Evolutionary conservation across 2,888 invertebrate genomes (phyloP), one percentile per base, ranked within the genome.

Genomic region (Cyclophora punctaria): DNA sequence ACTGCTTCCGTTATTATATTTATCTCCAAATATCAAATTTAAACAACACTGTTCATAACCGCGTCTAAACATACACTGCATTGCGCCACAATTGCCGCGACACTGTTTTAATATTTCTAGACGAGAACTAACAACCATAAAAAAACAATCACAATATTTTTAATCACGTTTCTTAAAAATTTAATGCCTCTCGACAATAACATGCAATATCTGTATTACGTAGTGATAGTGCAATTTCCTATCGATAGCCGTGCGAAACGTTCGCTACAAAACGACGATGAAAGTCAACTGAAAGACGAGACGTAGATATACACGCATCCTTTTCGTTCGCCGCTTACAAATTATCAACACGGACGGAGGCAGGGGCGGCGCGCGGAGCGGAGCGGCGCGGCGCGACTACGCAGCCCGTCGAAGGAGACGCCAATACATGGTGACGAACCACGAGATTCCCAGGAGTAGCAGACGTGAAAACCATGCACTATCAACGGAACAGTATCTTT

Each of bases 201-300:
- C 73, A 69, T 75, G 73, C 75, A 75, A 71, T 71, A 75, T 77
- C 71, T 80, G 78, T 81, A 84, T 83, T 84, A 85, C 84, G 84
- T 84, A 82, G 83, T 83, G 80, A 80, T 80, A 82, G 73, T 81
- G 84, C 82, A 82, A 83, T 84, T 82, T 82, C 73, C 78, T 84
- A 83, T 83, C 79, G 77, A 83, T 80, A 81, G 76, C 78, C 78
- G 83, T 80, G 83, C 84, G 82, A 87, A 87, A 85, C 87, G 87
- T 87, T 87, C 86, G 79, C 86, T 79, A 80, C 85, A 82, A 83
- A 85, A 84, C 86, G 82, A 81, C 83, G 87, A 84, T 86, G 86
- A 87, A 88, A 88, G 87, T 87, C 87, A 87, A 88, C 87, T 88
- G 87, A 86, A 86, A 87, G 86, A 84, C 86, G 87, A 87, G 87